These are phyloP conservation scores for Bilobella aurantiaca DNA, from an alignment of 1,140 invertebrate genomes.

Conservation along the genomic window DNA sequence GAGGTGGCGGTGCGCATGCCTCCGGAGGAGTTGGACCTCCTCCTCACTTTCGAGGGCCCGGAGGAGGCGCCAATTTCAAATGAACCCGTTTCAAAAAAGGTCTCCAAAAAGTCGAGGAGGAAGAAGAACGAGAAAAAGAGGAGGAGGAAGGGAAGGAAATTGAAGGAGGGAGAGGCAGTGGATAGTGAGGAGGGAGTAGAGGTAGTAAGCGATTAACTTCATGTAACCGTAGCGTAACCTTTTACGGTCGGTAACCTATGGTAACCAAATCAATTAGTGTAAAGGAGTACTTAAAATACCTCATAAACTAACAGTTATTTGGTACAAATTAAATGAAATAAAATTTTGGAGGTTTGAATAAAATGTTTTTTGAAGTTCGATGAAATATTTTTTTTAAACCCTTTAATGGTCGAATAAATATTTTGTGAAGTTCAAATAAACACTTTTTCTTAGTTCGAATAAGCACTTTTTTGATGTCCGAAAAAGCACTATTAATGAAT, in stretches of 20 bases:
- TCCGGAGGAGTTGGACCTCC: conserved; percentile 26
- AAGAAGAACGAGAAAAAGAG: background rate
- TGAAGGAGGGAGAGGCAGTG: conserved; percentile 1
- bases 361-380: background rate
- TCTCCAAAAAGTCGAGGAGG: background rate
- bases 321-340: too few species aligned
- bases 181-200: background rate
- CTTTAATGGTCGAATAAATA: too few species aligned
- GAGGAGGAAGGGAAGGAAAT: background rate
- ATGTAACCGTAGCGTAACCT: background rate
- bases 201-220: background rate
- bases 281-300: background rate
- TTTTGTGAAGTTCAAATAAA: too few species aligned
- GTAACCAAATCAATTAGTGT: too few species aligned
- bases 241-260: background rate
- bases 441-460: too few species aligned
- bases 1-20: conserved; percentile 23
- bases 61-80: too few species aligned
- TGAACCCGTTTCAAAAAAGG: too few species aligned
- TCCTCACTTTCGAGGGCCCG: conserved; percentile 10
- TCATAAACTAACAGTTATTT: background rate
- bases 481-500: too few species aligned
- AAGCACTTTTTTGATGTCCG: too few species aligned
- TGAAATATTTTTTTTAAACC: too few species aligned
- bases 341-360: too few species aligned